Conservation (phyloP, 92 coral and sea anemone genomes). For the Phenganax stokvisi region DNA sequence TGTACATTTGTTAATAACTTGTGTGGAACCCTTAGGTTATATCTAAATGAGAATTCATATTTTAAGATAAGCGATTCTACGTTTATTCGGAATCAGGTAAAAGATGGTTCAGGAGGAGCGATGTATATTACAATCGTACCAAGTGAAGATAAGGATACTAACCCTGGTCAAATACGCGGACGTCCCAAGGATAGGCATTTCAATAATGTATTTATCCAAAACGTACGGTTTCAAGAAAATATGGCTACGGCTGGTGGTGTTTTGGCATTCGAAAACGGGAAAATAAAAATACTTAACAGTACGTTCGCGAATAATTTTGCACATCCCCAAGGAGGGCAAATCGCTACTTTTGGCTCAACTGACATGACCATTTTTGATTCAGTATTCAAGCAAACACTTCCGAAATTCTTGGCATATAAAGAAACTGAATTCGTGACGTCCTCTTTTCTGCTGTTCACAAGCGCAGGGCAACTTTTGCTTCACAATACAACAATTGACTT, state of each 20-base stretch:
- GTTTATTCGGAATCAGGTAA: conserved; percentile 27
- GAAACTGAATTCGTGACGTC: no score
- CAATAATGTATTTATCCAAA: conserved; percentile 35
- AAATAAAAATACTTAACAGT: conserved; percentile 45
- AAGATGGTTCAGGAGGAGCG: conserved; percentile 33
- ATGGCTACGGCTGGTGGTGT: conserved; percentile 60
- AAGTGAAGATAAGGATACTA: conserved; percentile 10
- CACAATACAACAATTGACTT: no score
- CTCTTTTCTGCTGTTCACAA: no score
- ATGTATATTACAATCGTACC: conserved; percentile 12
- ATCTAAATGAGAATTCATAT: background rate
- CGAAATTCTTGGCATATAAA: background rate
- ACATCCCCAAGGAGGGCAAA: conserved; percentile 19
- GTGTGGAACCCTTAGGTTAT: background rate
- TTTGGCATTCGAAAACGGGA: conserved; percentile 46
- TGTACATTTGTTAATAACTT: conserved; percentile 20
- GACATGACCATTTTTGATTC: conserved; percentile 18
- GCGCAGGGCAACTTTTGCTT: no score
- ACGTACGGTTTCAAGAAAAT: conserved; percentile 54
- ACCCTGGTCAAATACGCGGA: background rate
- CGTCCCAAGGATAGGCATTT: background rate
- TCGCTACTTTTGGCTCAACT: conserved; percentile 15
- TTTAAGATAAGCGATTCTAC: conserved; percentile 22
- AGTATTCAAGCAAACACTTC: conserved; percentile 36
- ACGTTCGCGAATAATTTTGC: conserved; percentile 58